A percentile compares a stretch with the other conserved stretches of the same genome.
phyloP scores from a whole-genome alignment of 2,888 invertebrate species.

The Pyralis farinalis region DNA sequence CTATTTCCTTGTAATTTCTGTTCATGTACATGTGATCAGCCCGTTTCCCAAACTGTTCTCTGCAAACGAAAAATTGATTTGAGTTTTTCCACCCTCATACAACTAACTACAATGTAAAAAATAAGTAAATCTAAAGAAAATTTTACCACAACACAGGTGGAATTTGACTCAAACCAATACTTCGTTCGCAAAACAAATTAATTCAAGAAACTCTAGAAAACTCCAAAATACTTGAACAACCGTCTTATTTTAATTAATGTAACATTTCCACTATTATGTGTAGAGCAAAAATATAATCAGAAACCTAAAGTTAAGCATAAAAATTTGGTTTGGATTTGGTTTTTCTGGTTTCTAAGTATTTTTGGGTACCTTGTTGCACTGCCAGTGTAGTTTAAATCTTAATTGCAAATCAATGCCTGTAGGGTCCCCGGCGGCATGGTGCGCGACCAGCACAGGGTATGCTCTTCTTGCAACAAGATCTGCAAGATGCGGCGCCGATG shows the following conservation, averaged over 20 bases:
- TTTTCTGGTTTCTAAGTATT: background rate
- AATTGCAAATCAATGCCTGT: constrained; percentile 28
- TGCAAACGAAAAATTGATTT: constrained; percentile 59
- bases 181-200: constrained; percentile 11
- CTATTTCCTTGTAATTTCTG: background rate
- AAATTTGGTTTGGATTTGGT: background rate
- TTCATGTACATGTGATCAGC: background rate
- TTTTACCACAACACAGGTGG: constrained; percentile 46
- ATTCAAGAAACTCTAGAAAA: background rate
- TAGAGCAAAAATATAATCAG: background rate
- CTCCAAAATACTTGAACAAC: background rate
- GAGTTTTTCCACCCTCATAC: constrained; percentile 56
- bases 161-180: constrained; percentile 68
- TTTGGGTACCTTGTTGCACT: too few species aligned
- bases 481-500: constrained; percentile 26
- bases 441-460: constrained; percentile 48
- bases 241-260: background rate
- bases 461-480: constrained; percentile 32
- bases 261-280: constrained; percentile 3
- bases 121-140: constrained; percentile 22
- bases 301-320: background rate
- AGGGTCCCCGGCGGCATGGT: constrained; percentile 58
- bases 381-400: too few species aligned
- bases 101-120: constrained; percentile 27
- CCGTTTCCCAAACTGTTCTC: constrained; percentile 13